Evolutionary conservation across 1,140 invertebrate species (phyloP), one percentile per base, ranked within the genome.

Genomic region (Drosophila leontia): DNA sequence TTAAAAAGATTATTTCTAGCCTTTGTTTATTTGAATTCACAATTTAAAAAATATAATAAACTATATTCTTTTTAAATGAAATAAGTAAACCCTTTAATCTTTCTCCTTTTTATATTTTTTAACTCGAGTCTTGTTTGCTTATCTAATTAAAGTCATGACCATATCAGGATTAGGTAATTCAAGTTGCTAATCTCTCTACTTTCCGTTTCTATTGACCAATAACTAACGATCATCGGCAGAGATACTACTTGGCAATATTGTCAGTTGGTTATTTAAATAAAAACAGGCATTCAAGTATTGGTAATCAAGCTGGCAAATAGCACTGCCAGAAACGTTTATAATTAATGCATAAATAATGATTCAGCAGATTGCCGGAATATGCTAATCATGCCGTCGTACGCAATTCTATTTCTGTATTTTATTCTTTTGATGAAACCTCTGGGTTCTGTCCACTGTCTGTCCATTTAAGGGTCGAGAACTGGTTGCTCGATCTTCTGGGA

Each of bases 311-410:
- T 50, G 15, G 48, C 47, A 69, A 68, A 51, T 19, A 69, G 6
- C 23, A 15, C 1, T 39, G 32, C 19, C 19, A 19, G 32, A 48
- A 61, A 37, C 45, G 45, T 34, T 26, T 55, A 29, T 32, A 55
- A 63, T 70, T 19, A 39, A 70, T 70, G 62, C 62, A 70, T 55
- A 68, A 70, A 68, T 70, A 70, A 47, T 70, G 62, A 70, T 39
- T 70, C 48, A 70, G 67, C 67, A 70, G 13, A 39, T 45, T 68
- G 32, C 23, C 11, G 9, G 23, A 56, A 68, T 70, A 70, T 68
- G 67, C 63, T 68, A 70, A 70, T 68, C 48, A 56, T 13, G 48
- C 37, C 45, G 23, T 23, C 53, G 32, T 65, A 68, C 39, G 47
- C 17, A 42, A 4, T 68, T 55, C 67, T 70, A 45, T 45, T 68